These are phyloP conservation scores for Rhogogaster chlorosoma DNA, from an alignment of 2,888 invertebrate species.

Conservation along the genomic window DNA sequence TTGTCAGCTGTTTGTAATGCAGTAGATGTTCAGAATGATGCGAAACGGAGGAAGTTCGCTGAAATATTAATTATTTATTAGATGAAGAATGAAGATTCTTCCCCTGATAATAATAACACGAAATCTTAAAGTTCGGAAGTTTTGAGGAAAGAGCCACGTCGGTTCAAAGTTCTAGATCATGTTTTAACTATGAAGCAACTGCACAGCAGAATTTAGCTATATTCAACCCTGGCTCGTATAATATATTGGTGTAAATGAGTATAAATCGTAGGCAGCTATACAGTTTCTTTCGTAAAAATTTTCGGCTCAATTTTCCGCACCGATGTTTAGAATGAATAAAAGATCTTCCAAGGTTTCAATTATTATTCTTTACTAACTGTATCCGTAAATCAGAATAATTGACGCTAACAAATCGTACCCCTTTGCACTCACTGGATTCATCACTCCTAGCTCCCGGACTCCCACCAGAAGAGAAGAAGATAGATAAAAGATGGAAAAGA, in stretches of 20 bases:
- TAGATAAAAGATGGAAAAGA: not conserved
- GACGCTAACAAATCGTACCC: conserved; percentile 28
- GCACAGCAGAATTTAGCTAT: not conserved
- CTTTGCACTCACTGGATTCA: not conserved
- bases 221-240: not conserved
- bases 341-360: not conserved
- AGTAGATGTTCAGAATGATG: not conserved
- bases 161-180: conserved; percentile 1
- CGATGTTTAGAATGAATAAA: not conserved
- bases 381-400: conserved; percentile 31
- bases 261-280: not conserved
- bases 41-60: not conserved
- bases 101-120: not conserved
- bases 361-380: not conserved
- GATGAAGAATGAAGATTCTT: not conserved
- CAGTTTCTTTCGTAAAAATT: not conserved
- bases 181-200: not conserved
- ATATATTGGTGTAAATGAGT: not conserved
- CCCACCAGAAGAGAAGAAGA: not conserved
- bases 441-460: not conserved
- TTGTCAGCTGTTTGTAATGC: conserved; percentile 12
- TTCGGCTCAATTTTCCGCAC: not conserved
- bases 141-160: not conserved
- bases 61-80: not conserved
- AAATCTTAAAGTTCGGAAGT: not conserved